These are phyloP conservation scores for Pollachius pollachius DNA, from an alignment of 2,113 vertebrate species.

Conservation along the genomic window DNA sequence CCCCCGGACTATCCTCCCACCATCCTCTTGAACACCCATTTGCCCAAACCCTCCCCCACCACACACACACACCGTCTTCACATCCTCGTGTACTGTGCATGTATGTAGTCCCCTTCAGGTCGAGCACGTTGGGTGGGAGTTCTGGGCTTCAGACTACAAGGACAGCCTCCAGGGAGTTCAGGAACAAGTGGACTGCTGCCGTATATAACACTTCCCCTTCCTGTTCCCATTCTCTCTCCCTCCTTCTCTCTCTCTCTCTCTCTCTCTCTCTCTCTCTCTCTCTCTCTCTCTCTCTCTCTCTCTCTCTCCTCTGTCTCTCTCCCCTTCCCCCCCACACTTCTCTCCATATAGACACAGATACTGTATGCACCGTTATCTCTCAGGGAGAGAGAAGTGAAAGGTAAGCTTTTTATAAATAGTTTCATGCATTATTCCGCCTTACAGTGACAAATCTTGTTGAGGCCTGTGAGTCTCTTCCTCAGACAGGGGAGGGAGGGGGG, in stretches of 20 bases:
- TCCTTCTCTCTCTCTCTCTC: background rate
- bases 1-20: no score
- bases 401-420: slow-evolving; percentile 52
- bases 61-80: slow-evolving; percentile 31
- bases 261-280: no score
- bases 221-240: slow-evolving; percentile 16
- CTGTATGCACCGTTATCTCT: background rate
- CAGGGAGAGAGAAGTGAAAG: slow-evolving; percentile 50
- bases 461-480: background rate
- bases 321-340: background rate
- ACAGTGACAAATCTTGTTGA: slow-evolving; percentile 44
- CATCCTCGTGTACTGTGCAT: background rate
- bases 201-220: slow-evolving; percentile 17
- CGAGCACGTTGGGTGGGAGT: slow-evolving; percentile 62
- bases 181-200: slow-evolving; percentile 31
- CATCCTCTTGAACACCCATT: no score
- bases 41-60: no score
- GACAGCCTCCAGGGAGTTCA: slow-evolving; percentile 58
- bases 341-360: background rate
- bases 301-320: background rate
- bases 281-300: no score
- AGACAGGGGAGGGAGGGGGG: no score
- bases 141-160: slow-evolving; percentile 50
- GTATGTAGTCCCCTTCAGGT: slow-evolving; percentile 20
- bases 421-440: slow-evolving; percentile 66